Percentiles rank a stretch among this genome's conserved stretches.
These are phyloP conservation scores for Torymus tubicola DNA, from an alignment of 2,888 invertebrate species.

Conservation along the genomic window DNA sequence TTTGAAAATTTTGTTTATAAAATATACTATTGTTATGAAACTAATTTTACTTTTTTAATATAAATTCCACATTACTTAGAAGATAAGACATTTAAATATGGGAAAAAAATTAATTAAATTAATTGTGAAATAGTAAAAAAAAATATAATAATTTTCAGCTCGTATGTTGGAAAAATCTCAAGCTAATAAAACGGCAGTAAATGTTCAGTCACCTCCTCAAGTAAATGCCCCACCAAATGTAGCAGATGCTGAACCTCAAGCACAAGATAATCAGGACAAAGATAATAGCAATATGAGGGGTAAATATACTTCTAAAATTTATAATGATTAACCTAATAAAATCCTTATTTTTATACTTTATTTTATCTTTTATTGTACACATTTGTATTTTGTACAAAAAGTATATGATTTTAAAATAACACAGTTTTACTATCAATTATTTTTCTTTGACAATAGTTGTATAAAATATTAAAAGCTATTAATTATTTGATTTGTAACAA, in stretches of 20 bases:
- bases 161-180: constrained; percentile 41
- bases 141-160: constrained; percentile 47
- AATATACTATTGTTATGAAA: neutral
- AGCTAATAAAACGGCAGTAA: constrained; percentile 44
- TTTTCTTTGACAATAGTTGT: too few species aligned
- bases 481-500: too few species aligned
- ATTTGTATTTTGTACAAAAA: too few species aligned
- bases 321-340: neutral
- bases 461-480: too few species aligned
- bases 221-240: constrained; percentile 47
- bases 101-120: neutral
- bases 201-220: too few species aligned
- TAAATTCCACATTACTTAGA: neutral
- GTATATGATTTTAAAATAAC: too few species aligned
- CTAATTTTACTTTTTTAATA: neutral
- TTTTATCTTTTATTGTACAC: too few species aligned
- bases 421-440: too few species aligned
- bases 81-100: too few species aligned
- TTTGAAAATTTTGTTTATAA: constrained; percentile 15
- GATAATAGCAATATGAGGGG: constrained; percentile 53
- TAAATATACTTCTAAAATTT: constrained; percentile 20
- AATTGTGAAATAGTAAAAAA: neutral
- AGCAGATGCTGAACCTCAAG: constrained; percentile 32
- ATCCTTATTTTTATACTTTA: neutral
- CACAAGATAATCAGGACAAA: constrained; percentile 45